Percentiles rank a stretch among this genome's conserved stretches.
Evolutionary conservation across 2,888 invertebrate species (phyloP).

Genomic region (Acronicta leporina): DNA sequence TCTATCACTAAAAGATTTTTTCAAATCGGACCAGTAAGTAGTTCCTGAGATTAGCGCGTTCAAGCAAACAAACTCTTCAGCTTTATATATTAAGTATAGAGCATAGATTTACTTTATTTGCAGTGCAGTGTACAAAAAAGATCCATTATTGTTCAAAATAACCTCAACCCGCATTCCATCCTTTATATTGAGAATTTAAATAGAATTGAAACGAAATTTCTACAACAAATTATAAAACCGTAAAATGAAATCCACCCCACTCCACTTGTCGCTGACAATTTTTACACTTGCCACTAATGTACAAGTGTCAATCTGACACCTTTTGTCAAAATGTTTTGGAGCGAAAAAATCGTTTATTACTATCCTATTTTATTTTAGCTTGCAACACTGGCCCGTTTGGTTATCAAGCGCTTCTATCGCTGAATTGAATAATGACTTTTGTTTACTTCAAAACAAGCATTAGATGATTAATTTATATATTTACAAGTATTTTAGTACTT

Average conservation of each 20-base stretch:
- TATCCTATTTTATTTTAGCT: constrained; percentile 59
- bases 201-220: constrained; percentile 40
- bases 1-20: no score
- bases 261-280: constrained; percentile 63
- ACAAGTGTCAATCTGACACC: constrained; percentile 77
- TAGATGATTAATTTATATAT: no score
- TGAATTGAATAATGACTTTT: constrained; percentile 4
- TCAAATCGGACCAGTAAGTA: no score
- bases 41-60: no score
- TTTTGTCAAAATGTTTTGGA: constrained; percentile 76
- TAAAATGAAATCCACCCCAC: constrained; percentile 60
- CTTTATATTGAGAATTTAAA: constrained; percentile 23
- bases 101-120: no score
- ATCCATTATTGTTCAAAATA: neutral
- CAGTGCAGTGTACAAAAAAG: neutral
- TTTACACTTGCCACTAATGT: constrained; percentile 76
- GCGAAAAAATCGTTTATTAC: constrained; percentile 79
- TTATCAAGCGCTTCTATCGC: constrained; percentile 59
- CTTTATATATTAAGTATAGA: no score
- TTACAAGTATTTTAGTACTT: no score
- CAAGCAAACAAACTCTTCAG: no score
- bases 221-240: constrained; percentile 52
- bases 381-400: constrained; percentile 33
- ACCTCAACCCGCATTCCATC: constrained; percentile 14
- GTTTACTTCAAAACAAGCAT: no score